Evolutionary conservation across 2,888 invertebrate species (phyloP), one percentile per base, ranked within the genome.

Genomic region (Rhamnusium bicolor): DNA sequence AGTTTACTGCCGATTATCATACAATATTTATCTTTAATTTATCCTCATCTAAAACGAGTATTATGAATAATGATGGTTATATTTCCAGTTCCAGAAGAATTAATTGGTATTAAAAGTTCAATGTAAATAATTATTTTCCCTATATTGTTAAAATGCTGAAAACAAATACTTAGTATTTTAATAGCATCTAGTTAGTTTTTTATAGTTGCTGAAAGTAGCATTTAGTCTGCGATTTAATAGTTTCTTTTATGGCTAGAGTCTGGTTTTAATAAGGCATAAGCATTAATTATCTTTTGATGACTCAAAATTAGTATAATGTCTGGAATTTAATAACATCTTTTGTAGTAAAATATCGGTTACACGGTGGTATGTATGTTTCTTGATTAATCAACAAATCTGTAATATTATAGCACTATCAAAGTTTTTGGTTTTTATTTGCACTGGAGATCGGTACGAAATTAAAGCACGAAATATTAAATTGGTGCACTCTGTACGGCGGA

Each of bases 171-270:
- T n/a, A n/a, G 16, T 58, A 16, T 65, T 54, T 65, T 65, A 65
- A 65, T 53, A 53, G 65, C 65, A 16, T 65, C 32, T 53, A 65
- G 65, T 65, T 53, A 53, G 18, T 12, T 51, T 54, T 53, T 65
- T 65, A 65, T 65, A 18, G 53, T 58, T 18, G 18, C 40, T 16
- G 29, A 53, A 24, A 32, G 47, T 62, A 53, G 53, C 19, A 24
- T 56, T 67, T 68, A 58, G 29, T 68, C 27, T 47, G 68, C 58
- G 49, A 58, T 68, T 56, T 68, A 40, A 58, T 58, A 21, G 46
- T 54, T 58, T 40, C 40, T 60, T 68, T 40, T 58, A 47, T 68
- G 27, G 47, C 24, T 68, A 58, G n/a, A n/a, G 53, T 65, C 53
- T 53, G 53, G 12, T 63, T 51, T 21, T 63, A 65, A 65, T 27